A percentile compares a stretch with the other conserved stretches of the same genome.
phyloP scores from a whole-genome alignment of 2,888 invertebrate species.

The Icerya purchasi region DNA sequence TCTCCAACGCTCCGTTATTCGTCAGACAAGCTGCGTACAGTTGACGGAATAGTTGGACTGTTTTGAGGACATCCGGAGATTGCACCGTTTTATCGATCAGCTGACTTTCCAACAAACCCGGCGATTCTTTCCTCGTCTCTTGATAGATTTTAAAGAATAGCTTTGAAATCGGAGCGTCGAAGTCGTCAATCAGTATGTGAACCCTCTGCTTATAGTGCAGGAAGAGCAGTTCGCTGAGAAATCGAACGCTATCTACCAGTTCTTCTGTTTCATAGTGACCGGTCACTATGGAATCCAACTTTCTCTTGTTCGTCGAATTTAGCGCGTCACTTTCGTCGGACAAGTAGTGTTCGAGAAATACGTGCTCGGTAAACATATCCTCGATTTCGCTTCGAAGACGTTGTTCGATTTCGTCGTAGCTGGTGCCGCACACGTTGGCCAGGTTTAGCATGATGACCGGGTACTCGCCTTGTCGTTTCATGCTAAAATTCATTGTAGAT shows the following conservation, averaged over 20 bases:
- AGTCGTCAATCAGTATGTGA: background rate
- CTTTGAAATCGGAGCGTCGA: background rate
- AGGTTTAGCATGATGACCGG: background rate
- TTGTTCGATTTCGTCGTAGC: background rate
- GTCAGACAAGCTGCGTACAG: background rate
- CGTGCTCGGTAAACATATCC: background rate
- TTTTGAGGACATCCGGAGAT: background rate
- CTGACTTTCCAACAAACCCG: background rate
- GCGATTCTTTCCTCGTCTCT: background rate
- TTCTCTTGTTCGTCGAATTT: background rate
- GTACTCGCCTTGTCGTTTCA: background rate
- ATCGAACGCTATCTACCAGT: background rate
- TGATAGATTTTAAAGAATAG: background rate
- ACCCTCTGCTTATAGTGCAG: background rate
- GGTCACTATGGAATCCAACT: background rate
- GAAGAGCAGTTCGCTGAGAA: background rate
- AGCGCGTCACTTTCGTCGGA: background rate
- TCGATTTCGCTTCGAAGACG: background rate
- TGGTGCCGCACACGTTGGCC: background rate
- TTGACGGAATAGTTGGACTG: background rate
- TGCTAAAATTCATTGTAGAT: background rate
- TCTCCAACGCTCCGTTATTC: background rate
- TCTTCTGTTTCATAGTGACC: background rate
- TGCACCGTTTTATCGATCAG: background rate
- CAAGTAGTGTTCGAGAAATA: background rate